Evolutionary conservation across 2,888 invertebrate genomes (phyloP), one percentile per base, ranked within the genome.

Genomic region (Flabesymbios commensalis): DNA sequence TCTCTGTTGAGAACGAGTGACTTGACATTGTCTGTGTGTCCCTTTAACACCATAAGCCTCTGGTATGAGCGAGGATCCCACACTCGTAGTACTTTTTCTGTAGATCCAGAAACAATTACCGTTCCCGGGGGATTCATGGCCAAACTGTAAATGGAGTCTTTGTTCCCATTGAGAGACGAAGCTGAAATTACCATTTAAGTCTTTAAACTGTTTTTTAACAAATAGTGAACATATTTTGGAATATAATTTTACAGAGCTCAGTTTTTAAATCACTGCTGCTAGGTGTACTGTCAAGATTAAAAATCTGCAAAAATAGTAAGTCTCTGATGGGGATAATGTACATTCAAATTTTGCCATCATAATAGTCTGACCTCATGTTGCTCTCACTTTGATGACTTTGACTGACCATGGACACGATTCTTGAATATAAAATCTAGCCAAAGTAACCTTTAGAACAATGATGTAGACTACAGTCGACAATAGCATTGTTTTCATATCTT

Each of bases 101-200:
- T 80, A 10, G 81, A 81, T 26, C 98, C 99, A 75, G 96, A 95
- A 0, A 97, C 94, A 72, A 99, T 90, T 2, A 98, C 90, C 10
- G 93, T 95, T 1, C 97, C 98, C 3, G 93, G 88, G 41, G 94
- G 93, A 84, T 98, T 98, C 95, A 98, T 98, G 29, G 97, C 97
- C 71, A 99, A 86, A 80, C 98, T 97, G 83, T 99, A 99, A 78
- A 99, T 98, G 3, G 96, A 96, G 83, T 98, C 96, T 83, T 96
- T 97, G 81, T 94, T 96, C 57, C 98, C 99, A 72, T 90, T 91
- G 53, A 99, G 87, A 78, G 96, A 95, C 57, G 97, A 96, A 42
- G 98, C 92, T 92, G 78, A 49, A 63, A 57, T 3, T 32, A 14
- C 29, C 5, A 57, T 57, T 54, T 14, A 51, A 10, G 24, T 51